Conservation (phyloP, 2,113 vertebrate species). For the Eulemur macaco region DNA sequence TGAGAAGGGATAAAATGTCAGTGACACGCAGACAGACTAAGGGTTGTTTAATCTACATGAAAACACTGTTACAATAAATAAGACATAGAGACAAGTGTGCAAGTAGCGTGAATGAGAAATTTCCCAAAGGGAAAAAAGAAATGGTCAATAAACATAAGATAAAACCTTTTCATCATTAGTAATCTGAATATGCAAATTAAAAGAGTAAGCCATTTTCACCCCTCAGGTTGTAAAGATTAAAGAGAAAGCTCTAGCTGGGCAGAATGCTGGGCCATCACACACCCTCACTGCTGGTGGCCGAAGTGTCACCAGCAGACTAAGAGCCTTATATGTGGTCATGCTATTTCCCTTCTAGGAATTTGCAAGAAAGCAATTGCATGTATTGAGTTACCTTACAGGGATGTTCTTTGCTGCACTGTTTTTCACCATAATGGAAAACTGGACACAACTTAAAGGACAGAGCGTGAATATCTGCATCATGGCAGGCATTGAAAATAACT, state of each 20-base stretch:
- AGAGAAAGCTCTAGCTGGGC: neutral
- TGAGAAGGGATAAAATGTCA: neutral
- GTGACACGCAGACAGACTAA: neutral
- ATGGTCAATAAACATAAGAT: neutral
- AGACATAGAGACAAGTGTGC: neutral
- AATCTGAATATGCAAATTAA: neutral
- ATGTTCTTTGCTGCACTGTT: neutral
- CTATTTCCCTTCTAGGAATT: neutral
- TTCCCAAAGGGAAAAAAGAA: neutral
- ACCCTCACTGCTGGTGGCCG: neutral
- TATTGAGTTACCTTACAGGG: neutral
- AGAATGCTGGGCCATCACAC: neutral
- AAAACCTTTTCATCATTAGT: neutral
- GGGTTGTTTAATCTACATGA: too few species aligned
- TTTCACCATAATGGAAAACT: neutral
- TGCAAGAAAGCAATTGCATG: neutral
- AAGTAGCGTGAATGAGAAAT: neutral
- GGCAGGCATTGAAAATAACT: neutral
- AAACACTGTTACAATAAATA: neutral
- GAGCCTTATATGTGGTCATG: accelerated
- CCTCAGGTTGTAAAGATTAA: neutral
- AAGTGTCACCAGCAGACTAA: neutral
- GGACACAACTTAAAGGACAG: neutral
- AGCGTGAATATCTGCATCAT: accelerated
- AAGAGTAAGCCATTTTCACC: neutral